Conservation (phyloP, 2,797 vertebrate species). For the Hypotaenidia philippensis region DNA sequence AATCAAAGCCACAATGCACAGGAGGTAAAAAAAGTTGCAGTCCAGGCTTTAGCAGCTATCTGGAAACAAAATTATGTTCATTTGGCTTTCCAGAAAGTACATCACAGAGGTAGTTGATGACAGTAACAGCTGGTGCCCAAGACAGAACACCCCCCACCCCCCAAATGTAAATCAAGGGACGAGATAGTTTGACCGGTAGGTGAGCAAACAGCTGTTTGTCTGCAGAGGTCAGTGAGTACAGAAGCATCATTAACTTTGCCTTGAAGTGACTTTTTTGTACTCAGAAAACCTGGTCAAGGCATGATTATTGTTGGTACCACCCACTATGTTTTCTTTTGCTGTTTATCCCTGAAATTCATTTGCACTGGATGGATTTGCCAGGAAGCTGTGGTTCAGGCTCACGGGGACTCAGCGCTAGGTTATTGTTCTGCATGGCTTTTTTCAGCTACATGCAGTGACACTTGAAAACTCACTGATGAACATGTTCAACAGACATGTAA, state of each 20-base stretch:
- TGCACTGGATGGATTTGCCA: neutral
- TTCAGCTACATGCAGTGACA: neutral
- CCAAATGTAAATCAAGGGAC: slow-evolving; percentile 25
- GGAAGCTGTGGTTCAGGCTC: neutral
- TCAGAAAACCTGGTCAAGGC: slow-evolving; percentile 16
- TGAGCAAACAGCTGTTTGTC: neutral
- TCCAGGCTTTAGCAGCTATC: neutral
- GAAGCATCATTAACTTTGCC: slow-evolving; percentile 47
- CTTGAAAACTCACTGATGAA: neutral
- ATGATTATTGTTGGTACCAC: neutral
- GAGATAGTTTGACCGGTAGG: neutral
- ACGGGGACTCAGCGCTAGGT: neutral
- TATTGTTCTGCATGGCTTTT: neutral
- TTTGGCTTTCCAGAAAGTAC: neutral
- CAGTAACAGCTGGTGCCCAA: neutral
- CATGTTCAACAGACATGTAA: neutral
- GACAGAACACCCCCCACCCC: neutral
- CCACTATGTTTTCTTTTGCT: slow-evolving; percentile 39
- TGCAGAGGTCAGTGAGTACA: neutral
- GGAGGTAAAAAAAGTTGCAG: neutral
- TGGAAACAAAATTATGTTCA: neutral
- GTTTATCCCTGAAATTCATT: neutral
- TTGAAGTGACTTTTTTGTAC: slow-evolving; percentile 17
- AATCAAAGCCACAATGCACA: neutral
- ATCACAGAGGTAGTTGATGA: neutral